A percentile compares a stretch with the other conserved stretches of the same genome.
Evolutionary conservation across 2,797 vertebrate species (phyloP).

Genomic region (Helostoma temminkii): DNA sequence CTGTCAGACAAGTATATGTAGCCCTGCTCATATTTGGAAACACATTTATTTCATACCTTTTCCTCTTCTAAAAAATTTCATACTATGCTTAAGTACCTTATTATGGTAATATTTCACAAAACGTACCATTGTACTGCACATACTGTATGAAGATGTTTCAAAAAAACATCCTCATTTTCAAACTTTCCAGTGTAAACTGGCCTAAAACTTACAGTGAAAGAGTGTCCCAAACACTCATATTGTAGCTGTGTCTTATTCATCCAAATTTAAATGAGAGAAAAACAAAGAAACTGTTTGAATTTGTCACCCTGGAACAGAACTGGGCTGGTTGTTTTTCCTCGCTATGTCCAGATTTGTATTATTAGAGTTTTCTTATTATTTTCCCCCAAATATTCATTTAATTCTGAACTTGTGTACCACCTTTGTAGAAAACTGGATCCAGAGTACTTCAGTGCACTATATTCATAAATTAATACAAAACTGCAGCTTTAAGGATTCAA

Average conservation of each 20-base stretch:
- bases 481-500: background rate
- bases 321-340: too few species aligned
- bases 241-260: constrained; percentile 6
- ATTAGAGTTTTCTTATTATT: too few species aligned
- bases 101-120: constrained; percentile 5
- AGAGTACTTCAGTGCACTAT: too few species aligned
- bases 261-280: constrained; percentile 18
- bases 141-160: background rate
- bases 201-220: background rate
- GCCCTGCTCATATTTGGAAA: constrained; percentile 46
- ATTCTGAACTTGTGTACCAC: background rate
- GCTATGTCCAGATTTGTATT: too few species aligned
- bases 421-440: background rate
- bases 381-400: background rate
- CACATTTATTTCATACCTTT: constrained; percentile 15
- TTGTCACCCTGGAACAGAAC: too few species aligned
- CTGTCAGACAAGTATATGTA: constrained; percentile 50
- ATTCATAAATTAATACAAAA: background rate
- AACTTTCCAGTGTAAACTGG: constrained; percentile 1
- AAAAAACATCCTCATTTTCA: background rate
- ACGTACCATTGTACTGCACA: too few species aligned
- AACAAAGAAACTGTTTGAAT: background rate
- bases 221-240: constrained; percentile 5
- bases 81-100: constrained; percentile 9
- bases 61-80: constrained; percentile 14